Percentiles rank a stretch among this genome's conserved stretches.
Evolutionary conservation across 2,113 vertebrate species (phyloP).

Genomic region (Lagopus leucura): DNA sequence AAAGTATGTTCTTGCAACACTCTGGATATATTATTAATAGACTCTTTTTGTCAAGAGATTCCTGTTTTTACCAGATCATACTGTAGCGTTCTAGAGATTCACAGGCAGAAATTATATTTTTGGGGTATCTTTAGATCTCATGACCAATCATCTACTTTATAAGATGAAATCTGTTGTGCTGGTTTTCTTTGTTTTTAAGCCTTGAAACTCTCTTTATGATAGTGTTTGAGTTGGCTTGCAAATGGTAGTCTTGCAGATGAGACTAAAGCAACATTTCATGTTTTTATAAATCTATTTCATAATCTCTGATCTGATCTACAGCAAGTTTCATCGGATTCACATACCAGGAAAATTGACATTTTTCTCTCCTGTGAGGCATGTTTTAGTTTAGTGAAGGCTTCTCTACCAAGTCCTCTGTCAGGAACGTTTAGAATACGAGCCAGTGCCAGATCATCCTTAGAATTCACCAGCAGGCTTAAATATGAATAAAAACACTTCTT

Average conservation of each 20-base stretch:
- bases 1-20: not conserved
- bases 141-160: not conserved
- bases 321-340: constrained; percentile 31
- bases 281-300: not conserved
- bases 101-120: not conserved
- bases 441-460: constrained; percentile 90
- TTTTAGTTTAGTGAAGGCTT: constrained; percentile 90
- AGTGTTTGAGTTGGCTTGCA: not conserved
- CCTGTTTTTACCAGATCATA: not conserved
- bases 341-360: constrained; percentile 93
- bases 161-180: not conserved
- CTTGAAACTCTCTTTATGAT: not conserved
- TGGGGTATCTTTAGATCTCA: not conserved
- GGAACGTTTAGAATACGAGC: constrained; percentile 87
- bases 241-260: not conserved
- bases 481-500: constrained; percentile 88
- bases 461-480: constrained; percentile 90
- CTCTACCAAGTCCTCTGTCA: constrained; percentile 83
- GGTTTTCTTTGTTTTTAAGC: not conserved
- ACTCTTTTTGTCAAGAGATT: not conserved
- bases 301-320: not conserved
- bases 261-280: not conserved
- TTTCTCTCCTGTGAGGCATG: constrained; percentile 78
- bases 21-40: not conserved
- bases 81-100: not conserved